These are phyloP conservation scores for Rhea americana DNA, from an alignment of 2,113 vertebrate genomes.

Conservation along the genomic window DNA sequence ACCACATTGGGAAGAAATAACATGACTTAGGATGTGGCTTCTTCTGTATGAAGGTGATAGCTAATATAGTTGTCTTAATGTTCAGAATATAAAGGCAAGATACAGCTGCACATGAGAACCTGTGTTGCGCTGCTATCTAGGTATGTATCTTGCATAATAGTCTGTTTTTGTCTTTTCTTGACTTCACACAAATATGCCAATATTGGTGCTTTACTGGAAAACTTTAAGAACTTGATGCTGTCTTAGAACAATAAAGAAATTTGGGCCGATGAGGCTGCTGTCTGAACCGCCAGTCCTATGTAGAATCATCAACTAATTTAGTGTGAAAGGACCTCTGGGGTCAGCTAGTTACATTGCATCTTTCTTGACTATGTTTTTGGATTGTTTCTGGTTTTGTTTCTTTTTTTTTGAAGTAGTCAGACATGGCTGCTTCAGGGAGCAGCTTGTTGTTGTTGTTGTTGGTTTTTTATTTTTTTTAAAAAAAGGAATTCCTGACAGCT, in stretches of 20 bases:
- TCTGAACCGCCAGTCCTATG: not conserved
- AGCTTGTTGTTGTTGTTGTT: not conserved
- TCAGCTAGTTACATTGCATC: not conserved
- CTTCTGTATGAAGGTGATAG: not conserved
- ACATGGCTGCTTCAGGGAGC: not conserved
- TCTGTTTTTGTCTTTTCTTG: not conserved
- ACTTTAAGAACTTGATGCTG: not conserved
- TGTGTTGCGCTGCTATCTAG: not conserved
- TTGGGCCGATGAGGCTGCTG: not conserved
- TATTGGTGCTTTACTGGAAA: not conserved
- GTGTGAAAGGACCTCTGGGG: not conserved
- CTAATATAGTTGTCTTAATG: accelerated
- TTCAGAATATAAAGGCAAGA: accelerated
- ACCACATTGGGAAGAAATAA: accelerated
- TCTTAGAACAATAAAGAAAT: not conserved
- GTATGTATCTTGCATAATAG: not conserved
- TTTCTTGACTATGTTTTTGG: not conserved
- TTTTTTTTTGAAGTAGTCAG: not conserved
- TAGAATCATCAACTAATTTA: not conserved
- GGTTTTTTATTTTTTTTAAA: not conserved
- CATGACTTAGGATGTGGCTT: not conserved
- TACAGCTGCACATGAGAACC: accelerated
- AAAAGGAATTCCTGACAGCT: not conserved
- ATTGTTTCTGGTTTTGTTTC: not conserved
- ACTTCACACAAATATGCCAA: not conserved